These are phyloP conservation scores for Enteromius paludinosus DNA, from an alignment of 2,797 vertebrate genomes.

Conservation along the genomic window DNA sequence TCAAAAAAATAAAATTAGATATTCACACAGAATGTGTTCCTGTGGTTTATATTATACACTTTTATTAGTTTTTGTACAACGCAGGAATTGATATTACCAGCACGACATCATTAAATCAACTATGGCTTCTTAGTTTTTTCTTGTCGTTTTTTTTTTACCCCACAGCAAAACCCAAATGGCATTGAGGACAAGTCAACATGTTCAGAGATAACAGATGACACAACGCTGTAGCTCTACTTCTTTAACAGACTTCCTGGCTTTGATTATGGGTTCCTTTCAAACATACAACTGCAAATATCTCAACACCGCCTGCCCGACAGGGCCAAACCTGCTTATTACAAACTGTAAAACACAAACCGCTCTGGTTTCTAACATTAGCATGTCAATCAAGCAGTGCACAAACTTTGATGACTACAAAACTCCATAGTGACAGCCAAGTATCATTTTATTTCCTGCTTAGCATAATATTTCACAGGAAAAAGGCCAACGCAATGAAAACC, in stretches of 20 bases:
- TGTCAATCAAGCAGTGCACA: slow-evolving; percentile 48
- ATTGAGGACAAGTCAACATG: background rate
- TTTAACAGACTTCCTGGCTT: slow-evolving; percentile 72
- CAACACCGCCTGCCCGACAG: slow-evolving; percentile 61
- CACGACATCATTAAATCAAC: background rate
- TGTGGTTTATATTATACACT: background rate
- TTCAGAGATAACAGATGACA: slow-evolving; percentile 66
- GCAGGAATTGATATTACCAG: background rate
- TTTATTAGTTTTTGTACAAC: too few relatives aligned
- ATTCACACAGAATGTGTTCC: background rate
- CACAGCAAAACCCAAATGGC: background rate
- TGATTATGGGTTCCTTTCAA: slow-evolving; percentile 76
- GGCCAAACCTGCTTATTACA: slow-evolving; percentile 73
- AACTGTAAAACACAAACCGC: slow-evolving; percentile 66
- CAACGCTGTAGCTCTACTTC: slow-evolving; percentile 58
- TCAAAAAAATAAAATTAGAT: background rate
- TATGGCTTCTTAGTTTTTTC: background rate
- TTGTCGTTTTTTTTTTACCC: background rate
- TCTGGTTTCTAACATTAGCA: slow-evolving; percentile 66
- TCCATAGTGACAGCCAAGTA: background rate
- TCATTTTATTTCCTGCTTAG: slow-evolving; percentile 2
- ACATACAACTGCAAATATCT: slow-evolving; percentile 64
- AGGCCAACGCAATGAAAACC: slow-evolving; percentile 13
- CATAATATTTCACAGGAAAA: background rate
- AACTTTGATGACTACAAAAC: slow-evolving; percentile 42